Evolutionary conservation across 2,113 vertebrate species (phyloP), one percentile per base, ranked within the genome.

Genomic region (Columba janthina): DNA sequence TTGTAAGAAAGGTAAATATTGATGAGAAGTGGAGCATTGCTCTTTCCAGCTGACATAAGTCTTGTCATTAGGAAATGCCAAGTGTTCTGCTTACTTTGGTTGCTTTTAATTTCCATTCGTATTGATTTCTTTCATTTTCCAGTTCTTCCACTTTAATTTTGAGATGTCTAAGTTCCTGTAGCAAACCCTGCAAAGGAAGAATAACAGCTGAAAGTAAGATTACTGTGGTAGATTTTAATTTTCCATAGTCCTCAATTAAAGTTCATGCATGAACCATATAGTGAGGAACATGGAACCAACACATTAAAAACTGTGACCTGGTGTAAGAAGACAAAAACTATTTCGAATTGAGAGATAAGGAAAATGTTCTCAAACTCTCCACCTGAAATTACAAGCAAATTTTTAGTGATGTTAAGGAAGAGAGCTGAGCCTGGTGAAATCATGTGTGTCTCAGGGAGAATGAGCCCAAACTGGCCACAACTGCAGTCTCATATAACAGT

Each of bases 91-190:
- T 98, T 98, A 99, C 99, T 98, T 99, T 99, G 28, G 99, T 99
- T 75, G 98, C 98, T 94, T 99, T 99, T 90, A 99, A 98, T 96
- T 99, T 99, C 98, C 98, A 98, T 83, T 99, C 99, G 1, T 99
- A 99, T 60, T 99, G 99, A 56, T 97, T 97, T 91, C 99, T 99
- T 97, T 99, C 99, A n/a, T 98, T 99, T 97, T 99, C 99, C 93
- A 99, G 95, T 81, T 99, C 98, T 79, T 99, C 98, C 60, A 99
- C 99, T 97, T 99, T 99, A 81, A 98, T 98, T 97, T 98, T 99
- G 50, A 99, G 98, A 61, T 98, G 97, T 81, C 97, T 98, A 53
- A 99, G 98, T 80, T 99, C 99, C 90, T 99, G 99, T 5, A 99
- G 69, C 90, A 99, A 97, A 70, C 98, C 98, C 99, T 99, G 91